A percentile compares a stretch with the other conserved stretches of the same genome.
These are phyloP conservation scores for Cygnus atratus DNA, from an alignment of 2,113 vertebrate species.

Conservation along the genomic window DNA sequence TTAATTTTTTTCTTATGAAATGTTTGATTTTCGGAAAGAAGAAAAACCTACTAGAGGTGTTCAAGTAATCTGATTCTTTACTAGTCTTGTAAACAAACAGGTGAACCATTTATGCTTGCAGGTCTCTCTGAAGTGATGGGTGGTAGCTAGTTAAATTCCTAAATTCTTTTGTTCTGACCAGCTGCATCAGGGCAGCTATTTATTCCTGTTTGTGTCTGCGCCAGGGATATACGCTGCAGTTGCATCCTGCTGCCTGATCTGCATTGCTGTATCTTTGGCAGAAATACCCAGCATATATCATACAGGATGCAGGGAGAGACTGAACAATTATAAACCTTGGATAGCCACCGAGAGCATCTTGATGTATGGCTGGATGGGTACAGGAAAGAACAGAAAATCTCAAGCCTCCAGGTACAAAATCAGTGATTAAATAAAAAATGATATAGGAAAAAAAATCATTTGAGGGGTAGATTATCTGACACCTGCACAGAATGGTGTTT, in stretches of 20 bases:
- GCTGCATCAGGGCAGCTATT: not conserved
- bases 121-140: not conserved
- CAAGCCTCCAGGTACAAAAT: not conserved
- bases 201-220: not conserved
- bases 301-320: not conserved
- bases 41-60: not conserved
- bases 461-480: no score
- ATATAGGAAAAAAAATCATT: not conserved
- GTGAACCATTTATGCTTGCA: not conserved
- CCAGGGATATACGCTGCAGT: not conserved
- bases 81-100: not conserved
- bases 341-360: not conserved
- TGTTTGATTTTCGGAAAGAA: not conserved
- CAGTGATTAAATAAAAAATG: not conserved
- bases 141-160: not conserved
- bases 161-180: not conserved
- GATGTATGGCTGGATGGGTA: not conserved
- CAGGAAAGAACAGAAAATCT: not conserved
- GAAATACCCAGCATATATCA: not conserved
- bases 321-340: not conserved
- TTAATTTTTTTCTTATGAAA: not conserved
- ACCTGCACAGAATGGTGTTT: not conserved
- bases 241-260: constrained; percentile 37
- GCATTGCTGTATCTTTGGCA: not conserved
- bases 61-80: not conserved